Evolutionary conservation across 2,797 vertebrate species (phyloP).

Genomic region (Glyptemys insculpta): DNA sequence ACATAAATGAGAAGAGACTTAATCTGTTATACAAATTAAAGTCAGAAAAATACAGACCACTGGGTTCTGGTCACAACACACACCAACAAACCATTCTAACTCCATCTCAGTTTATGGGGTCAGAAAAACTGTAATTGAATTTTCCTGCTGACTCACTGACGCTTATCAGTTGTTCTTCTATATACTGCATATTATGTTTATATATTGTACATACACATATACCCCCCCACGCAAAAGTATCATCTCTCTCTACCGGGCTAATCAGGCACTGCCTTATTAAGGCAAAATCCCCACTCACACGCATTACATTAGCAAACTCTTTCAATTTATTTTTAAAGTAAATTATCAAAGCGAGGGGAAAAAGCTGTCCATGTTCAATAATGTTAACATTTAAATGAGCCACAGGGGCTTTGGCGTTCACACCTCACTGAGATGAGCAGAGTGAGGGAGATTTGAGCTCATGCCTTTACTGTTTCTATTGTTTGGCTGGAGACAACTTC

Average conservation of each 20-base stretch:
- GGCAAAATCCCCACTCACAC: constrained; percentile 37
- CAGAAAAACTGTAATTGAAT: background rate
- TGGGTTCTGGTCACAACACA: background rate
- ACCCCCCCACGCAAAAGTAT: background rate
- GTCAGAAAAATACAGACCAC: background rate
- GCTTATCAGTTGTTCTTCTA: background rate
- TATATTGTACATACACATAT: background rate
- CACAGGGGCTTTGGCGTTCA: rapidly evolving
- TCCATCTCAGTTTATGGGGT: background rate
- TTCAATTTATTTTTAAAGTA: constrained; percentile 27
- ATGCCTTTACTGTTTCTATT: background rate
- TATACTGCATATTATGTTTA: background rate
- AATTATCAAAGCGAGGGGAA: background rate
- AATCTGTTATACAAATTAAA: background rate
- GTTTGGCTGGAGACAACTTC: background rate
- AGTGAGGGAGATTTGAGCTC: background rate
- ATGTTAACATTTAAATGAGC: background rate
- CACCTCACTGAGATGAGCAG: background rate
- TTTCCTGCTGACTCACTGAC: background rate
- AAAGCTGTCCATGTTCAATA: background rate
- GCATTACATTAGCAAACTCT: constrained; percentile 13
- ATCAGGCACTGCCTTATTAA: constrained; percentile 48
- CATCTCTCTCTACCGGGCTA: constrained; percentile 22
- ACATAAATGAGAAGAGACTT: rapidly evolving
- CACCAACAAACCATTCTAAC: background rate